phyloP scores from a whole-genome alignment of 92 coral and sea anemone species.

The Palythoa heliodiscus region DNA sequence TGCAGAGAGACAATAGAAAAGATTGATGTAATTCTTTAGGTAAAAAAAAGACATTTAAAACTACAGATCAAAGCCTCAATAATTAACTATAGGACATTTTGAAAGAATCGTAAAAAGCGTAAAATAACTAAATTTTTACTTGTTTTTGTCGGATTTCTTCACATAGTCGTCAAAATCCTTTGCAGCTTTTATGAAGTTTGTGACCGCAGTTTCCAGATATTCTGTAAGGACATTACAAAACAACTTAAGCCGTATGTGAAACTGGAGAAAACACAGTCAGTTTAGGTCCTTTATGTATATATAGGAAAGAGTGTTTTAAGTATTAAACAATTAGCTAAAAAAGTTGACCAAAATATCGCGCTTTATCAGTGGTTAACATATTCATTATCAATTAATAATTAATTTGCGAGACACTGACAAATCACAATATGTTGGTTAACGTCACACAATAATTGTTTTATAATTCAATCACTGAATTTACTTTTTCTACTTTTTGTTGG shows the following conservation, averaged over 20 bases:
- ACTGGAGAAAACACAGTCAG: background rate
- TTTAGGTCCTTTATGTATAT: too few species aligned
- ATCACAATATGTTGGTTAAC: too few species aligned
- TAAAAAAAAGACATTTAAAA: background rate
- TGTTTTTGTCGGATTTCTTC: conserved; percentile 47
- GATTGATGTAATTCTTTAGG: background rate
- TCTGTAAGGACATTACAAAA: conserved; percentile 31
- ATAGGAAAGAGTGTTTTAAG: too few species aligned
- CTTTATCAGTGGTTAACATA: too few species aligned
- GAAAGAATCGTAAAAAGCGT: background rate
- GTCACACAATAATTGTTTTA: too few species aligned
- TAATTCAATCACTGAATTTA: too few species aligned
- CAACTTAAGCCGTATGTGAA: background rate
- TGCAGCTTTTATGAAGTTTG: conserved; percentile 53
- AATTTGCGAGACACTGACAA: too few species aligned
- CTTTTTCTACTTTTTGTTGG: too few species aligned
- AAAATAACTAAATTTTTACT: conserved; percentile 23
- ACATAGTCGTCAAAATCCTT: conserved; percentile 58
- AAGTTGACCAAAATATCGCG: too few species aligned
- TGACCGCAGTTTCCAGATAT: conserved; percentile 54
- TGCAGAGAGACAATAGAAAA: conserved; percentile 8
- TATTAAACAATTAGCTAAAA: too few species aligned
- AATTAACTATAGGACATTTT: background rate
- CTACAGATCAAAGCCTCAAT: background rate
- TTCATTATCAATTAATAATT: too few species aligned